Percentiles rank a stretch among this genome's conserved stretches.
Conservation (phyloP, 2,113 vertebrate species). For the Oriolus oriolus region DNA sequence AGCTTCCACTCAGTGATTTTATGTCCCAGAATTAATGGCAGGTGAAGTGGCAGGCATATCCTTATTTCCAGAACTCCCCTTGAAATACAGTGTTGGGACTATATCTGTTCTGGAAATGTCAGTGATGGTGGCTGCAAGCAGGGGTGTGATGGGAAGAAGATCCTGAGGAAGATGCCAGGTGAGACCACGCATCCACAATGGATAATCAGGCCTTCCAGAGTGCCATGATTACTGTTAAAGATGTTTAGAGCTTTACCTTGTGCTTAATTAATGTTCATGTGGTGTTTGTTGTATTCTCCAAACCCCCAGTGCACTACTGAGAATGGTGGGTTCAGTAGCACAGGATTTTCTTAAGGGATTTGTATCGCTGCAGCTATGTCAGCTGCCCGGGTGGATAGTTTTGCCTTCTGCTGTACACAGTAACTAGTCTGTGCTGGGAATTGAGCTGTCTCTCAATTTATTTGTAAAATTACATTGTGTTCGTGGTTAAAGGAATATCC, state of each 20-base stretch:
- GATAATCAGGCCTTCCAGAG: background rate
- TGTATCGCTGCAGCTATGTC: background rate
- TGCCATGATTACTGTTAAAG: background rate
- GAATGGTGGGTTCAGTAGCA: background rate
- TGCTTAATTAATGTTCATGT: background rate
- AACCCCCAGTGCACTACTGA: background rate
- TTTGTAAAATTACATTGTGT: background rate
- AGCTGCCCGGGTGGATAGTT: background rate
- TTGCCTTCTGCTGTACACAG: background rate
- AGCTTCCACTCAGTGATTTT: background rate
- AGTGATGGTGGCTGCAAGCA: accelerated
- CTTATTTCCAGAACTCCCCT: background rate
- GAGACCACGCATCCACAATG: background rate
- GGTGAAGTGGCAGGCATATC: background rate
- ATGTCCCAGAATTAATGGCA: background rate
- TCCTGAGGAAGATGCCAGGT: background rate
- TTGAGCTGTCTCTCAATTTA: background rate
- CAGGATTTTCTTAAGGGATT: background rate
- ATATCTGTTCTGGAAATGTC: background rate
- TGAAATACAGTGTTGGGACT: background rate
- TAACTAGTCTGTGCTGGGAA: background rate
- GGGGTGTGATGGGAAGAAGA: background rate
- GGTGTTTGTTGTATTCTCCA: background rate
- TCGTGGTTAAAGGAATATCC: background rate
- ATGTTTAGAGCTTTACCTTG: background rate